Conservation (phyloP, 2,113 vertebrate genomes). For the Engraulis encrasicolus region DNA sequence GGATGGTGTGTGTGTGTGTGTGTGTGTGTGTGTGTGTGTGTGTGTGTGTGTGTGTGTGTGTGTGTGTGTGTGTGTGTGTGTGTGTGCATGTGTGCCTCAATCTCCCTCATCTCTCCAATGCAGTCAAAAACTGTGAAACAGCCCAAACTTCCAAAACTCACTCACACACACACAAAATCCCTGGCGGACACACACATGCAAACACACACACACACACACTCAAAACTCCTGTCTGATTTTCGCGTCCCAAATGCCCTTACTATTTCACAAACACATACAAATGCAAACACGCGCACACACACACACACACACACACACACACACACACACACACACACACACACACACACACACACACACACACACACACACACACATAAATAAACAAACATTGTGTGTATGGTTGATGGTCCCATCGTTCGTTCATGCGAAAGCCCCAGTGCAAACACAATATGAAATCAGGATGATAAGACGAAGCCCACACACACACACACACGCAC, state of each 20-base stretch:
- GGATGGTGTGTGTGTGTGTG: no score
- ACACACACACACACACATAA: not conserved
- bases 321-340: not conserved
- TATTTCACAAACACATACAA: not conserved
- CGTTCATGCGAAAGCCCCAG: slow-evolving; percentile 10
- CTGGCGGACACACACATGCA: slow-evolving; percentile 30
- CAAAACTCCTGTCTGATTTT: not conserved
- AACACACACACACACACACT: slow-evolving; percentile 21
- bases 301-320: not conserved
- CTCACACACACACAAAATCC: slow-evolving; percentile 9
- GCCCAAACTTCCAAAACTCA: no score
- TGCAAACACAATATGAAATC: slow-evolving; percentile 39
- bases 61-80: no score
- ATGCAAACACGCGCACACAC: not conserved
- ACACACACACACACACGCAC: not conserved
- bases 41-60: no score
- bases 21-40: no score
- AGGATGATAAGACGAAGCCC: slow-evolving; percentile 35
- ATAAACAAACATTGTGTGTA: not conserved
- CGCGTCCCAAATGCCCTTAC: not conserved
- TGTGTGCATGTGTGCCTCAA: no score
- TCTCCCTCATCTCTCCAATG: not conserved
- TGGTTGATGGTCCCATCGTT: not conserved
- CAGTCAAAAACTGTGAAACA: no score
- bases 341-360: slow-evolving; percentile 13